Base-by-base conservation (phyloP, 2,113 vertebrate species). In the Cyanocitta stelleri region DNA sequence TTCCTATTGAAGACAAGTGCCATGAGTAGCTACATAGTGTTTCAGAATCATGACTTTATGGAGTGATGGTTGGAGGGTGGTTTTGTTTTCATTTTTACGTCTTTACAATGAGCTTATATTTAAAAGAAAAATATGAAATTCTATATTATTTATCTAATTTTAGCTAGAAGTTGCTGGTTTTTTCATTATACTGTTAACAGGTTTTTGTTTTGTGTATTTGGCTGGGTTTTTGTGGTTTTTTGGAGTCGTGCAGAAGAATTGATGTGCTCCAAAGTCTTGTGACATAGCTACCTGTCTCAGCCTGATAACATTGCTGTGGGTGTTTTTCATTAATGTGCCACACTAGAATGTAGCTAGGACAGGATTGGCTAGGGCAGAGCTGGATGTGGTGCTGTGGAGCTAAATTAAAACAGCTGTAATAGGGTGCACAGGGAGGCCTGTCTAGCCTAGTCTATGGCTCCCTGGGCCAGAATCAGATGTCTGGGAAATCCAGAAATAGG, bases 101-200 rank as follows among this genome's bases (percentile, higher is more conserved):
- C 82, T 54, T 75, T 84, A 13, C 16, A 66, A 9, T 72, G 41
- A 64, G 10, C 12, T 81, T 64, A n/a, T n/a, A 55, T 76, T 79
- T 58, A 79, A 35, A 58, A 85, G 32, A 54, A 66, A 85, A 24
- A 1, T 8, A 13, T 27, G 0, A 41, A 33, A 7, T 54, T 73
- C 22, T 86, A 1, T 41, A 33, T 46, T 75, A 39, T 19, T 24
- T 58, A n/a, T 54, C 5, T 46, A 6, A 44, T 59, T 77, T 71
- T 49, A 66, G 6, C 21, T 32, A 33, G 5, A 76, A 63, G 8
- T 54, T 58, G 10, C 24, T 52, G 0, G 0, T 0, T 63, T 90
- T 73, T 41, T 27, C 54, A 41, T 44, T 56, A 7, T 29, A 27
- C 33, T 39, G 5, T 68, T 85, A 33, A 12, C 62, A 62, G 24